Percentiles rank a stretch among this genome's conserved stretches.
These are phyloP conservation scores for Phyllotreta striolata DNA, from an alignment of 2,888 invertebrate genomes.

Conservation along the genomic window DNA sequence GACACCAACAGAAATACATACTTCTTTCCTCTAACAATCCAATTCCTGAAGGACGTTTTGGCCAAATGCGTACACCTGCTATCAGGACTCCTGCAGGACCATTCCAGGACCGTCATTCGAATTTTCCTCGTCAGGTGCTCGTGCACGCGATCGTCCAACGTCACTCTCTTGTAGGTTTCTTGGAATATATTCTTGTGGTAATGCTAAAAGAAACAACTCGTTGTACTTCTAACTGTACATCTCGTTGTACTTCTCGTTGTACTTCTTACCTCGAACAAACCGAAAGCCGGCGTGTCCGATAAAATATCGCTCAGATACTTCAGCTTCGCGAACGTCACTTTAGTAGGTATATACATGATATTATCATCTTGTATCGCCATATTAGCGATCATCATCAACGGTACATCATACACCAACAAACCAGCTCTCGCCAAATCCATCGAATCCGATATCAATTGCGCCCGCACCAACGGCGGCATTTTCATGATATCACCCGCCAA, in stretches of 20 bases:
- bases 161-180: constrained; percentile 63
- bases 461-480: constrained; percentile 69
- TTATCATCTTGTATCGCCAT: constrained; percentile 60
- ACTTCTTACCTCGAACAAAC: constrained; percentile 66
- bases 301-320: constrained; percentile 67
- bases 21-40: constrained; percentile 58
- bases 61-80: constrained; percentile 64
- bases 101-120: constrained; percentile 65
- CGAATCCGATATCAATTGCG: constrained; percentile 76
- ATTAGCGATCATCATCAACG: constrained; percentile 63
- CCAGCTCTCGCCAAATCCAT: constrained; percentile 68
- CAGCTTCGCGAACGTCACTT: constrained; percentile 66
- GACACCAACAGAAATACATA: too few relatives aligned
- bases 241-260: background rate
- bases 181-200: constrained; percentile 62
- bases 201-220: constrained; percentile 57
- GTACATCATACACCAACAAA: constrained; percentile 66
- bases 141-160: constrained; percentile 63
- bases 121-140: constrained; percentile 65
- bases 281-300: constrained; percentile 67
- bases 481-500: constrained; percentile 63
- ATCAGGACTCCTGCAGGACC: constrained; percentile 66
- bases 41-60: constrained; percentile 62
- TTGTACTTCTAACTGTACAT: too few relatives aligned
- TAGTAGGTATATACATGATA: constrained; percentile 68